Base-by-base conservation (phyloP, 2,797 vertebrate species). In the Hipposideros larvatus region DNA sequence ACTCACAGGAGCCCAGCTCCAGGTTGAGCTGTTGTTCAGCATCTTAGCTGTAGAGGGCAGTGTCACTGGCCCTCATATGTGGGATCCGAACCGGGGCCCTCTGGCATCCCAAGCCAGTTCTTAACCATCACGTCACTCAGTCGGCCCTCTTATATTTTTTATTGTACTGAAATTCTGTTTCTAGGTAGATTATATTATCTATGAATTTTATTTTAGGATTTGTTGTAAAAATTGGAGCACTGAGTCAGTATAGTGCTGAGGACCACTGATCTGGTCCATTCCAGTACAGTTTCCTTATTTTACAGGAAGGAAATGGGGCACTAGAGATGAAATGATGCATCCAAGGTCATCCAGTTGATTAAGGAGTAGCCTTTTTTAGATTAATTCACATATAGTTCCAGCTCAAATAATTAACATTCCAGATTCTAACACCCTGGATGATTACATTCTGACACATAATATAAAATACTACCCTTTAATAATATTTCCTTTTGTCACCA, bases 131-230 rank as follows among this genome's bases (percentile, higher is more conserved):
- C 2, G 37, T 3, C 37, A 37, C 37, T 37, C 37, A 3, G 37
- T 3, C 37, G 37, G 37, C 37, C 37, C 37, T 37, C 37, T 86
- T 73, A 37, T 26, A 68, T 85, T 78, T 70, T 94, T 94, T 71
- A 85, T 34, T 89, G 79, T 41, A 88, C 28, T 90, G 63, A 70
- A 88, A 78, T 90, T 80, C 71, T 78, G 21, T 68, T 95, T 95
- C n/a, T 79, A 91, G 71, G 53, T 70, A 89, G 41, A 55, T 55
- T 85, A 28, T 2, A 78, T 55, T 84, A 93, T 19, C 63, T 68
- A 48, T 10, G 26, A 13, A 73, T 53, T 87, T 91, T 90, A 87
- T 37, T 95, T 96, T 88, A 92, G 21, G 53, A 70, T 51, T 85
- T 95, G 43, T 84, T 87, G 78, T 93, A 68, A 88, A 89, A 90